Base-by-base conservation (phyloP, 2,113 vertebrate genomes). In the Spheniscus mendiculus region DNA sequence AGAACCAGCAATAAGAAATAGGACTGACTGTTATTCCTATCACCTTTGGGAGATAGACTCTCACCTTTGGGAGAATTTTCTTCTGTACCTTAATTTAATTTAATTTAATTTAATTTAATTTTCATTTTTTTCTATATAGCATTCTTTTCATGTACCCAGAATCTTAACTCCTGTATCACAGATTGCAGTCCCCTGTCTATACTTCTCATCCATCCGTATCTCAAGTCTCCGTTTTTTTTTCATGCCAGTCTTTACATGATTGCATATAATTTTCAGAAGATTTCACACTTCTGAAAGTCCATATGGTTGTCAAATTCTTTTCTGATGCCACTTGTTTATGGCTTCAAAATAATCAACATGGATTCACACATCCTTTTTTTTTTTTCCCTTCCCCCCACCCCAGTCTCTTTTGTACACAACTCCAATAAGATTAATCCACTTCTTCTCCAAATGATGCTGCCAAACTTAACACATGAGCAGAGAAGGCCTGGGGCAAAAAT, bases 251-350 rank as follows among this genome's bases (percentile, higher is more conserved):
- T 56, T 79, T 61, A 79, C 34, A 91, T 30, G 66, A 93, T 40
- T 61, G 36, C 58, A 47, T 86, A 94, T 95, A 25, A 91, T 80
- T 91, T 97, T 91, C 91, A 87, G 78, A 94, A 95, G 58, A 91
- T 70, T 91, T 97, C 91, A 87, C 96, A 93, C 91, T 94, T 92
- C 42, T 80, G 55, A 72, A 96, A 87, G 95, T 91, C 96, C 95
- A 96, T 97, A 95, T 96, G 94, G 89, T 70, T 91, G 93, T 97
- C 95, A 97, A 74, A 89, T 53, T 85, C 62, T 87, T 95, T 97
- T 95, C 84, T 93, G 89, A 94, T 96, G 67, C 62, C 81, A 83
- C 81, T 96, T 96, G 91, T 95, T 97, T 96, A 94, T 80, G 53
- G 38, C 81, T 96, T 95, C 73, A 95, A 96, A 94, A 96, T 85